Evolutionary conservation across 1,140 invertebrate species (phyloP).

Genomic region (Macrosteles quadrilineatus): DNA sequence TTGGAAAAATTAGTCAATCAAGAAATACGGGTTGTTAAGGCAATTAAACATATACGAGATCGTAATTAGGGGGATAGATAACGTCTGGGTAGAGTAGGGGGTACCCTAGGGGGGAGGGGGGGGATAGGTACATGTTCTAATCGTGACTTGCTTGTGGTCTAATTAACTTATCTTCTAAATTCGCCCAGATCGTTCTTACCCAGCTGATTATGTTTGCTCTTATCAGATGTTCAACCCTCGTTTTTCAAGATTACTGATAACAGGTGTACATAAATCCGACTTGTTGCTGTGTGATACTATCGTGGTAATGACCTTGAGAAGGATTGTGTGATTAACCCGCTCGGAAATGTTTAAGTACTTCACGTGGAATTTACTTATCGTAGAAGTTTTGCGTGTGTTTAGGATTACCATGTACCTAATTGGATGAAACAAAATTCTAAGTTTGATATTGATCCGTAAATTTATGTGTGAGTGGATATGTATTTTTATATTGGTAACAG

Average conservation of each 20-base stretch:
- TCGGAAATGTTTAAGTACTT: too few relatives aligned
- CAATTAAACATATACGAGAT: conserved; percentile 8
- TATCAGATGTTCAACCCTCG: neutral
- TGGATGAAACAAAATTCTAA: too few relatives aligned
- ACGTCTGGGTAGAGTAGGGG: too few relatives aligned
- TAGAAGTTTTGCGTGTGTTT: too few relatives aligned
- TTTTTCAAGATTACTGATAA: conserved; percentile 7
- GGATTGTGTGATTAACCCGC: too few relatives aligned
- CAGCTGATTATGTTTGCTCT: conserved; percentile 1
- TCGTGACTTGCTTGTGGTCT: conserved; percentile 1
- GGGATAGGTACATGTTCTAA: neutral
- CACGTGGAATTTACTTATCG: too few relatives aligned
- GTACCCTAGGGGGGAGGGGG: neutral
- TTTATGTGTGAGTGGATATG: too few relatives aligned
- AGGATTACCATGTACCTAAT: too few relatives aligned
- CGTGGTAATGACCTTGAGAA: too few relatives aligned
- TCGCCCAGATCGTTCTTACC: neutral
- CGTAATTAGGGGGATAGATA: neutral
- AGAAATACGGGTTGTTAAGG: neutral
- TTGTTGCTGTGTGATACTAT: too few relatives aligned
- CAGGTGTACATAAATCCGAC: neutral
- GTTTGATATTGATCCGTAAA: too few relatives aligned
- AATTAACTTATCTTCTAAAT: conserved; percentile 27
- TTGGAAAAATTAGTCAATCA: conserved; percentile 2
- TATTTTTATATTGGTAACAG: too few relatives aligned